These are phyloP conservation scores for Orchesellides sinensis DNA, from an alignment of 2,888 invertebrate species.

Conservation along the genomic window DNA sequence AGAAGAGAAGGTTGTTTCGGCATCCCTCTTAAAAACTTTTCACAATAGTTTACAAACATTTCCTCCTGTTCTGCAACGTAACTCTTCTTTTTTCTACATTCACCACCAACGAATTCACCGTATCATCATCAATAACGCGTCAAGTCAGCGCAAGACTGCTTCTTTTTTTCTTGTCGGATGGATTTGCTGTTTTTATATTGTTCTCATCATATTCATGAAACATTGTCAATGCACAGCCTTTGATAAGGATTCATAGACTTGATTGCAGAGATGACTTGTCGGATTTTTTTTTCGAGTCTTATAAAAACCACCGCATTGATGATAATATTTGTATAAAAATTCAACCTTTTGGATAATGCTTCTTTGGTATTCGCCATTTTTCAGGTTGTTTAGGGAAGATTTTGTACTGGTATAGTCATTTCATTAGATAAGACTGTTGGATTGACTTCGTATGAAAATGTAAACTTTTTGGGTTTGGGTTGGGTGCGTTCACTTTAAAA, in stretches of 20 bases:
- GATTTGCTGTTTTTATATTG: not conserved
- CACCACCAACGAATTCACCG: no score
- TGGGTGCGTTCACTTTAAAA: no score
- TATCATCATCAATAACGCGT: no score
- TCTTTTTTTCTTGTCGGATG: not conserved
- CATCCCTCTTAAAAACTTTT: slow-evolving; percentile 17
- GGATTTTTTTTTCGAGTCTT: slow-evolving; percentile 2
- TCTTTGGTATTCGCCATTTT: slow-evolving; percentile 7
- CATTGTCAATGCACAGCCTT: not conserved
- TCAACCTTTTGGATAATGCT: no score
- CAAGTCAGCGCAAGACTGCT: no score
- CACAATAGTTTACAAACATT: slow-evolving; percentile 13
- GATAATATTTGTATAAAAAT: no score
- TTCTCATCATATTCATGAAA: not conserved
- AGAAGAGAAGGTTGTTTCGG: slow-evolving; percentile 6
- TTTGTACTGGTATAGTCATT: no score
- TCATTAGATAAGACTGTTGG: no score
- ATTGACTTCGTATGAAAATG: no score
- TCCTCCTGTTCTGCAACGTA: slow-evolving; percentile 11
- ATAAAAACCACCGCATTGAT: no score
- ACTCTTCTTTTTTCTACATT: not conserved
- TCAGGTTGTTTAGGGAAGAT: no score
- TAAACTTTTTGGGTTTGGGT: no score
- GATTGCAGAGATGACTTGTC: slow-evolving; percentile 55
- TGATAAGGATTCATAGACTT: not conserved